Base-by-base conservation (phyloP, 2,113 vertebrate genomes). In the Gambusia affinis region DNA sequence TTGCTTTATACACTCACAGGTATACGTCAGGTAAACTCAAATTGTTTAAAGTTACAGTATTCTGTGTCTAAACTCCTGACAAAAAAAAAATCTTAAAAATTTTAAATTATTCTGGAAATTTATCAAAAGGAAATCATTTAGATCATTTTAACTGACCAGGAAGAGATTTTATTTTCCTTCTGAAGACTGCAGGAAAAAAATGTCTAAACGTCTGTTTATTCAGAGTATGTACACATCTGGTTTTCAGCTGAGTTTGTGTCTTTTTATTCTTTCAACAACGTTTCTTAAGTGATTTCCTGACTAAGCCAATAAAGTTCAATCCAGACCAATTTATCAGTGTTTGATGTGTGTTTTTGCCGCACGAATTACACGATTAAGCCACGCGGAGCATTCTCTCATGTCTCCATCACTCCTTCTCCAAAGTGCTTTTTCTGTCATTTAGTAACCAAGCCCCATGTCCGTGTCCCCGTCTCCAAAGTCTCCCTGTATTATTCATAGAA, bases 401-500 rank as follows among this genome's bases (percentile, higher is more conserved):
- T 28, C 73, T 67, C 35, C 15, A 11, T 73, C 37, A 8, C 27
- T 29, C 28, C 33, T n/a, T 51, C 22, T 60, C 44, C 44, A 54
- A 28, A 39, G 22, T 28, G 31, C 33, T 67, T 37, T 17, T 35
- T 71, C 27, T 83, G 72, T 75, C 64, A 65, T 87, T 89, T 80
- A 78, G 75, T 63, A 76, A 74, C 80, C 65, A 70, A 63, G 72
- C 72, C 64, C 47, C 70, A 39, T 60, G 78, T 62, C 78, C 74
- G 31, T 33, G 80, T 75, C 85, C 76, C 65, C 35, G 42, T 71
- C 71, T 80, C 76, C 74, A 69, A 54, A 60, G 77, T 76, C 84
- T 66, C 57, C 81, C 81, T 93, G 79, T 91, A 91, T 93, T 91
- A 92, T 93, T 93, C 90, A 93, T 93, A 88, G 88, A 70, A 82